Conservation (phyloP, 2,888 invertebrate genomes). For the Entomobrya multifasciata region DNA sequence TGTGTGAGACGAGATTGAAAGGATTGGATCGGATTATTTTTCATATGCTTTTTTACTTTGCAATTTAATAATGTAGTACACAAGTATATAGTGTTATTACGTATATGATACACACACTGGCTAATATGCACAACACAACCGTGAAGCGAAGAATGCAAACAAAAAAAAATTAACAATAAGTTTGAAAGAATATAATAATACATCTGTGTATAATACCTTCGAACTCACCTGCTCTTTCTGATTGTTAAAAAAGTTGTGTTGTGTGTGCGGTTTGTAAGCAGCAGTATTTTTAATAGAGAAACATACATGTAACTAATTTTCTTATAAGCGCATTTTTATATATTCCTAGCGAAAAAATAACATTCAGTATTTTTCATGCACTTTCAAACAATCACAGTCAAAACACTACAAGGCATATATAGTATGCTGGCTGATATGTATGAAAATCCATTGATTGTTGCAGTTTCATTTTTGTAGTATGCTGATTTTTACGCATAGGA, state of each 20-base stretch:
- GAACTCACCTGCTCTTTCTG: slow-evolving; percentile 53
- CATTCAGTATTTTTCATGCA: slow-evolving; percentile 58
- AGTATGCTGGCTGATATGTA: background rate
- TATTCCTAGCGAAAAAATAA: slow-evolving; percentile 23
- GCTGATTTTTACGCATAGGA: slow-evolving; percentile 16
- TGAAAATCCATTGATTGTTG: background rate
- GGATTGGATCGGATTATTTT: slow-evolving; percentile 69
- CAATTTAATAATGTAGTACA: slow-evolving; percentile 30
- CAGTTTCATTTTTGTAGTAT: slow-evolving; percentile 21
- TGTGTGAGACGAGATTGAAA: slow-evolving; percentile 49
- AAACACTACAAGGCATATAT: slow-evolving; percentile 40
- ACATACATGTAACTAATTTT: background rate
- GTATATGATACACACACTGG: background rate
- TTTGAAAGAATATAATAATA: slow-evolving; percentile 17
- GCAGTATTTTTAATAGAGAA: background rate
- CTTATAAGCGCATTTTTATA: background rate
- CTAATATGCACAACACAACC: background rate
- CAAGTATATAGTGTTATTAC: background rate
- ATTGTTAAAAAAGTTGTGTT: slow-evolving; percentile 42
- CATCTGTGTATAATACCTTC: background rate
- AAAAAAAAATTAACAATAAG: background rate
- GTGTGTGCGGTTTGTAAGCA: background rate
- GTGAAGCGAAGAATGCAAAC: background rate
- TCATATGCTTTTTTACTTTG: slow-evolving; percentile 31
- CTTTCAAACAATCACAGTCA: slow-evolving; percentile 64